These are phyloP conservation scores for Carassius auratus DNA, from an alignment of 2,113 vertebrate genomes.

Conservation along the genomic window DNA sequence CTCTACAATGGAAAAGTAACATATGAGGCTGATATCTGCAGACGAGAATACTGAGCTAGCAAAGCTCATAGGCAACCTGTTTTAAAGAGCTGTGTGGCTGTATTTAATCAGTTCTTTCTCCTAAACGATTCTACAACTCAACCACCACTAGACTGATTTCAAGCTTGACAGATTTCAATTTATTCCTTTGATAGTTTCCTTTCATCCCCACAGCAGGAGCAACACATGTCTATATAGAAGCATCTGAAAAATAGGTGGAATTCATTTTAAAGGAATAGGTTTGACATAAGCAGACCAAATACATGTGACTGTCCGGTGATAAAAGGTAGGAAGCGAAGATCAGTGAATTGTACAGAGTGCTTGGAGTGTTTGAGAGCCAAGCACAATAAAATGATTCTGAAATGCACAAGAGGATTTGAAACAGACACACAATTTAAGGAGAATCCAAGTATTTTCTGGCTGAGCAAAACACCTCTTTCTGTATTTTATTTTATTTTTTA, in stretches of 20 bases:
- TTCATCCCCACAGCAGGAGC: constrained; percentile 15
- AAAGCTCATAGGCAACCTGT: background rate
- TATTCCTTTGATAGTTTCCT: constrained; percentile 31
- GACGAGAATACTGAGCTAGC: background rate
- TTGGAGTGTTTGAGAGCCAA: background rate
- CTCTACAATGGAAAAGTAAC: background rate
- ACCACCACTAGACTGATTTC: constrained; percentile 35
- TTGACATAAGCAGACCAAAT: background rate
- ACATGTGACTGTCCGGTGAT: background rate
- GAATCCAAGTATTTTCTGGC: background rate
- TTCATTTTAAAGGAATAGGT: constrained; percentile 4
- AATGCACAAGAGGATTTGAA: background rate
- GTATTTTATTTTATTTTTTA: background rate
- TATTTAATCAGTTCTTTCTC: constrained; percentile 37
- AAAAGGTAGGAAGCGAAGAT: background rate
- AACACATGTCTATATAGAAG: constrained; percentile 36
- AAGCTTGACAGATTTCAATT: constrained; percentile 46
- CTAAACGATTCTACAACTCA: constrained; percentile 6
- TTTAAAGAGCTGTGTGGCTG: constrained; percentile 17
- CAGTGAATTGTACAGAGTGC: background rate
- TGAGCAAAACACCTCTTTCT: background rate
- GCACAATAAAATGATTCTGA: background rate
- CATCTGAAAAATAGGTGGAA: constrained; percentile 10
- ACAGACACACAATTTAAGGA: background rate
- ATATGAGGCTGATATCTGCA: background rate